Base-by-base conservation (phyloP, 2,113 vertebrate species). In the Oplegnathus fasciatus region DNA sequence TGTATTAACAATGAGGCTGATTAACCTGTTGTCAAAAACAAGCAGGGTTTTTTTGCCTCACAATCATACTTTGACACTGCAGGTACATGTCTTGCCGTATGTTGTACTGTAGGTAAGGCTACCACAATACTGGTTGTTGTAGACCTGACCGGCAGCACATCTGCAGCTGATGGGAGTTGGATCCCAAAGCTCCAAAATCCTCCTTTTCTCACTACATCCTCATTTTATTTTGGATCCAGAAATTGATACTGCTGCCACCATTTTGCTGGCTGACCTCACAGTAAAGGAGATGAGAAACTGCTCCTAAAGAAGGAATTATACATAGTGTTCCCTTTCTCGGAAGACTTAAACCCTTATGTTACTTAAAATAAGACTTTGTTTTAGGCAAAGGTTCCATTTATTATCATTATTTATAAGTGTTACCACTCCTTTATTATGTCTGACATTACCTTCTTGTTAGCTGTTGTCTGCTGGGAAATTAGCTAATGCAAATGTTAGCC, bases 1-100 rank as follows among this genome's bases (percentile, higher is more conserved):
- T 66, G 42, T 6, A 70, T 32, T 72, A 57, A 48, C 40, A 67
- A 75, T 48, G 32, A 32, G 44, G 48, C 30, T 71, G 28, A 77
- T 32, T 67, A 50, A 50, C n/a, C 52, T 54, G 11, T 22, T 54
- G 42, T 24, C 52, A 24, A 40, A 77, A 52, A 60, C 64, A 71
- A 55, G 44, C 22, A 28, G n/a, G 20, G 9, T 44, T 9, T 50
- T 44, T 54, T 32, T 57, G 22, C 24, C 57, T 64, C 26, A 28
- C 28, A 44, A 15, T 15, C 6, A n/a, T 17, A 44, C 24, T 46
- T 32, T 20, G 15, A 44, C 42, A 65, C 24, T 57, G 11, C 8
- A 28, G 3, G 37, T 30, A 20, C 10, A 44, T 24, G 18, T 55
- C 70, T 55, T 57, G 40, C 8, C 18, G 5, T 42, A 42, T 48